Evolutionary conservation across 1,140 invertebrate genomes (phyloP).

Genomic region (Bombus breviceps): DNA sequence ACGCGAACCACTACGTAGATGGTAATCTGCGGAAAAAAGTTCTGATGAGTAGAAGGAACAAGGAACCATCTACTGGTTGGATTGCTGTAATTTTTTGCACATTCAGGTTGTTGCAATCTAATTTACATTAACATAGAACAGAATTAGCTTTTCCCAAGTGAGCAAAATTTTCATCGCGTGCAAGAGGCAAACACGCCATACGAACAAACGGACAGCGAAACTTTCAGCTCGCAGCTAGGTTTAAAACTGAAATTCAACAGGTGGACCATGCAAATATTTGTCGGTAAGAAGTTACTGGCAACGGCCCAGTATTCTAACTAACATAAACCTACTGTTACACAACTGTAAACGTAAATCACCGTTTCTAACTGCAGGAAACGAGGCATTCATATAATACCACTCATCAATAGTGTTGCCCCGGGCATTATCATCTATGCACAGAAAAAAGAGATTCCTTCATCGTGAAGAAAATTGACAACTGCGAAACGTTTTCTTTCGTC

Average conservation of each 20-base stretch:
- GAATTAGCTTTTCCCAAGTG: not conserved
- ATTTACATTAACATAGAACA: not conserved
- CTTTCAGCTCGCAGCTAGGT: not conserved
- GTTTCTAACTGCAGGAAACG: not conserved
- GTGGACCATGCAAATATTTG: not conserved
- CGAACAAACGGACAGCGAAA: not conserved
- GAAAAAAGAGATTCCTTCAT: no score
- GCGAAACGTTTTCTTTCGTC: not conserved
- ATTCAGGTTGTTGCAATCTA: not conserved
- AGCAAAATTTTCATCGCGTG: not conserved
- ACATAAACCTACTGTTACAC: not conserved
- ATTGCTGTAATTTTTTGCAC: conserved; percentile 2
- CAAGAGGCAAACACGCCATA: no score
- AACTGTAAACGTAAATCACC: not conserved
- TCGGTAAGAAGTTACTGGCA: not conserved
- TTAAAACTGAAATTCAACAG: conserved; percentile 5
- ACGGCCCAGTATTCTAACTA: not conserved
- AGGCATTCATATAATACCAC: no score
- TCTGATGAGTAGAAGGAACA: not conserved
- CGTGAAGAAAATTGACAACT: not conserved
- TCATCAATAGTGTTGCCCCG: no score
- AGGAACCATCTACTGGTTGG: not conserved
- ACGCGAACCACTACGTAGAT: not conserved
- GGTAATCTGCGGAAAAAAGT: not conserved
- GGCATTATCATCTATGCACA: not conserved